These are phyloP conservation scores for Pachliopta kotzebuea DNA, from an alignment of 2,888 invertebrate species.

Conservation along the genomic window DNA sequence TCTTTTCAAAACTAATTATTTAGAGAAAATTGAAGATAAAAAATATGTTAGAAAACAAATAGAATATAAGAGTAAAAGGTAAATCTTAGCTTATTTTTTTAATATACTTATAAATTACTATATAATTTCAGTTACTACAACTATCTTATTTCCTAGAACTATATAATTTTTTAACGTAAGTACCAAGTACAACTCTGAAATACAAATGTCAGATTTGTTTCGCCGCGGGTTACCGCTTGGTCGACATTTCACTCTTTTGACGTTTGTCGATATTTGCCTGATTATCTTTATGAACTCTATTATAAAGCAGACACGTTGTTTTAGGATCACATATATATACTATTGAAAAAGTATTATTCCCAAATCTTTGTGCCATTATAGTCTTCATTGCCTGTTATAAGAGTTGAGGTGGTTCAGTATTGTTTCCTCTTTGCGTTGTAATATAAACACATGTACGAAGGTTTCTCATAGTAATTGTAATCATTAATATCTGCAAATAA, in stretches of 20 bases:
- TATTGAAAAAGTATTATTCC: neutral
- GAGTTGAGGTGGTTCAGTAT: neutral
- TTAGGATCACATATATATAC: neutral
- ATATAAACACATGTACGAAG: neutral
- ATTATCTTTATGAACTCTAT: neutral
- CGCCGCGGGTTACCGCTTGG: neutral
- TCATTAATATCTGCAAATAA: neutral
- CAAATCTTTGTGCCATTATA: neutral
- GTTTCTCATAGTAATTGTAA: neutral
- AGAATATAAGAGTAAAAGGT: too few species aligned
- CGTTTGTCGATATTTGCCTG: neutral
- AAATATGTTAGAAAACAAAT: too few species aligned
- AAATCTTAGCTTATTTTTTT: too few species aligned
- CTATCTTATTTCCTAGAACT: too few species aligned
- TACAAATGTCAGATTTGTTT: neutral
- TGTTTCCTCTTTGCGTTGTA: neutral
- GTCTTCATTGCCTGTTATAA: neutral
- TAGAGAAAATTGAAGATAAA: too few species aligned
- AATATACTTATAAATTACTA: too few species aligned
- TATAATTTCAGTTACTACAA: too few species aligned
- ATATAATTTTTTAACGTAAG: too few species aligned
- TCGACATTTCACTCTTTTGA: neutral
- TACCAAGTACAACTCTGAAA: neutral
- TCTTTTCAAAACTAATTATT: too few species aligned
- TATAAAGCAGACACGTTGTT: neutral